Base-by-base conservation (phyloP, 2,797 vertebrate species). In the Acanthis flammea region DNA sequence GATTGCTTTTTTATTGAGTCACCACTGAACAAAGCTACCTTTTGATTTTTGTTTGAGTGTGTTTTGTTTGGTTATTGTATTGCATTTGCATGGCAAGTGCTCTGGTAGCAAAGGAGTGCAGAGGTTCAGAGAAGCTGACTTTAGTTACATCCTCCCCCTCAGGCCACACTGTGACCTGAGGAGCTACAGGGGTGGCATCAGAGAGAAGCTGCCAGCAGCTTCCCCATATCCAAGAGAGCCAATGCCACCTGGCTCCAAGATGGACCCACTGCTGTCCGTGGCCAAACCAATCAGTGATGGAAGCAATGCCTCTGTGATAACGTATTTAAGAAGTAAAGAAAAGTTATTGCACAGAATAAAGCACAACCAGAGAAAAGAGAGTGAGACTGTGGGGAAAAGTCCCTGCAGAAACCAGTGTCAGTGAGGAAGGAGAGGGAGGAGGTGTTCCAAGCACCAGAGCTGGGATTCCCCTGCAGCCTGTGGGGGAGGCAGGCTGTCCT, bases 201-300 rank as follows among this genome's bases (percentile, higher is more conserved):
- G 45, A 53, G 12, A 53, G n/a, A 53, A 66, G 33, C n/a, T 60
- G 28, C 10, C 16, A 58, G 44, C 28, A 65, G 39, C 17, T 79
- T 66, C 18, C 8, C 39, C 7, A 18, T 33, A 8, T 31, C 33
- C 45, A 45, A 39, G 12, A 66, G 30, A 66, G 39, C 21, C 9
- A 10, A 39, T 8, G 5, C 33, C 39, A 39, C 45, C 14, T 1
- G 1, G n/a, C n/a, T n/a, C n/a, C n/a, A n/a, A n/a, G n/a, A n/a
- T n/a, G n/a, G 24, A 27, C 21, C 21, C 53, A 13, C 14, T 33
- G 51, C 39, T 57, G 13, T 37, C 45, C 44, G 8, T 14, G 23
- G 66, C 28, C 44, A 28, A 58, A n/a, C 13, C 39, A 57, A 30
- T 22, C 28, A 33, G 45, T 12, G 21, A 19, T 16, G 30, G 53